A percentile compares a stretch with the other conserved stretches of the same genome.
phyloP scores from a whole-genome alignment of 2,113 vertebrate genomes.

The Stictonetta naevosa region DNA sequence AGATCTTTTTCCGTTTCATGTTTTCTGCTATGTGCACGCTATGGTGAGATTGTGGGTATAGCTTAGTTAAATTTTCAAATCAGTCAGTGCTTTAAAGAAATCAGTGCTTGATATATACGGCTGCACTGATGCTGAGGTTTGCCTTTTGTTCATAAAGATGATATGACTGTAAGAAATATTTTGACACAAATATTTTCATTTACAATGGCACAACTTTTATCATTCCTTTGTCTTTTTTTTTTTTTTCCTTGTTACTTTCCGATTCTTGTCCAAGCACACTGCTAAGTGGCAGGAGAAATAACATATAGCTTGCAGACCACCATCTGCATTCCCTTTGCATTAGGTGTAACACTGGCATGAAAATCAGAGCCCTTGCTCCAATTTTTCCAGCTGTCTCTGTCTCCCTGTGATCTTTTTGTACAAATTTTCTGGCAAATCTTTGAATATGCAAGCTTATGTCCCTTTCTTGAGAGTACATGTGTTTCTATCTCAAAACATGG shows the following conservation, averaged over 20 bases:
- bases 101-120: not conserved
- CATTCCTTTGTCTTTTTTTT: not conserved
- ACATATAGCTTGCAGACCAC: conserved; percentile 56
- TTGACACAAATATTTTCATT: not conserved
- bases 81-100: not conserved
- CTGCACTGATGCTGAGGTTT: not conserved
- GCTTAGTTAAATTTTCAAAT: not conserved
- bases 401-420: conserved; percentile 78
- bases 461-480: conserved; percentile 40
- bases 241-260: not conserved
- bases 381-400: conserved; percentile 82
- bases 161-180: not conserved
- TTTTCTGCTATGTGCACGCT: not conserved
- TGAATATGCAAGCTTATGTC: conserved; percentile 51
- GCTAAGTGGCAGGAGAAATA: conserved; percentile 34
- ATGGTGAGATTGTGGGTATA: not conserved
- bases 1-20: not conserved
- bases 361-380: conserved; percentile 74
- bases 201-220: not conserved
- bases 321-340: conserved; percentile 76
- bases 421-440: conserved; percentile 74
- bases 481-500: conserved; percentile 30
- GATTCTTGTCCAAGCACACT: not conserved
- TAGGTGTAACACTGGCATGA: conserved; percentile 76
- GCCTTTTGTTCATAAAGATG: not conserved